A percentile compares a stretch with the other conserved stretches of the same genome.
Conservation (phyloP, 2,113 vertebrate genomes). For the Erythrocebus patas region DNA sequence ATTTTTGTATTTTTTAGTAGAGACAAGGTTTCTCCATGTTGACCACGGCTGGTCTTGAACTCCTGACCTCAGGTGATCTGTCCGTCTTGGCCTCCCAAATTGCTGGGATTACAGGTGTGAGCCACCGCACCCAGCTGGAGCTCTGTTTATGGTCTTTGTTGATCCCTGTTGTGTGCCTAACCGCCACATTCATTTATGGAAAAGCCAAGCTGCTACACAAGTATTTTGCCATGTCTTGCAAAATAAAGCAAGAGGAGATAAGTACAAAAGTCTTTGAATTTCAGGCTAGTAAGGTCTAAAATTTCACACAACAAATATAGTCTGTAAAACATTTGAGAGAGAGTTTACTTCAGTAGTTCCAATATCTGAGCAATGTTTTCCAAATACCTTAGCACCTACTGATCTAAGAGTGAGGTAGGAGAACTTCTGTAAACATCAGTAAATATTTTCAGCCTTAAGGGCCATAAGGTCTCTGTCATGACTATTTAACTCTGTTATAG, state of each 20-base stretch:
- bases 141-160: background rate
- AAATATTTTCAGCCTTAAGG: background rate
- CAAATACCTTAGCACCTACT: background rate
- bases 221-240: background rate
- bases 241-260: background rate
- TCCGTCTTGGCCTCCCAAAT: too few relatives aligned
- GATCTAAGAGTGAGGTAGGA: background rate
- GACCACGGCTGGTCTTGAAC: too few relatives aligned
- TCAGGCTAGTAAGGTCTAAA: background rate
- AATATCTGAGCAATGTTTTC: background rate
- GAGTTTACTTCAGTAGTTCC: background rate
- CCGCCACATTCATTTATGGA: background rate
- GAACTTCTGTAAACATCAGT: background rate
- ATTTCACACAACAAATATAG: background rate
- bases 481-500: background rate
- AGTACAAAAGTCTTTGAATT: background rate
- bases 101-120: too few relatives aligned
- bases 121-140: background rate
- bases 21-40: too few relatives aligned
- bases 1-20: too few relatives aligned
- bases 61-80: too few relatives aligned
- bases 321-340: background rate
- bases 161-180: background rate
- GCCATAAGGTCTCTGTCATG: background rate
- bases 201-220: background rate